Evolutionary conservation across 2,888 invertebrate species (phyloP), one percentile per base, ranked within the genome.

Genomic region (Ennomos fuscantarius): DNA sequence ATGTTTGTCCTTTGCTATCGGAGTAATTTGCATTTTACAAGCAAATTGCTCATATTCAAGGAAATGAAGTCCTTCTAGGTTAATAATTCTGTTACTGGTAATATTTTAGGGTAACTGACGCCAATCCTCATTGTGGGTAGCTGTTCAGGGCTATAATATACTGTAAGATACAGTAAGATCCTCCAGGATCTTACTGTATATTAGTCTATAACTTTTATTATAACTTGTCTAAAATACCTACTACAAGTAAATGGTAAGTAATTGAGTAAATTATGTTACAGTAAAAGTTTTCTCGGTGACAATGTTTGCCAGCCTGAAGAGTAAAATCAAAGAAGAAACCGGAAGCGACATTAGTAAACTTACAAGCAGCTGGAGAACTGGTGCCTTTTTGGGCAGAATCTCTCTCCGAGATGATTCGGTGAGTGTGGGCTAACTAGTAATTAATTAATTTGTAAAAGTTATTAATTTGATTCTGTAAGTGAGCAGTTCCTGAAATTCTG

Each of bases 291-390:
- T 53, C 46, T 42, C 59, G 56, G 64, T 54, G 66, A 92, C 81
- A 79, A 97, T 97, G 97, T 97, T 97, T 85, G 95, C 96, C 49
- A 96, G 96, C 76, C 89, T 97, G 66, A 97, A 97, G 87, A 97
- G 96, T 87, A 97, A 97, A 93, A 97, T 97, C 72, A 95, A 96
- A 72, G 97, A 97, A 83, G 97, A 97, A 92, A 97, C 97, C 65
- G 97, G 97, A 47, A 96, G 94, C 81, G 97, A 97, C 84, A 93
- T 97, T 44, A 93, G 94, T 68, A 92, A 86, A 76, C 65, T 92
- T 63, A 91, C 92, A 0, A 92, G 83, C 68, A 91, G 84, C 69
- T 92, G 92, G 92, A 83, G 92, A 34, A 91, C 75, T 68, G 93
- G 93, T 57, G 88, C 90, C 8, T 94, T 81, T 83, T 86, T 81